Evolutionary conservation across 2,113 vertebrate genomes (phyloP).

Genomic region (Sceloporus undulatus): DNA sequence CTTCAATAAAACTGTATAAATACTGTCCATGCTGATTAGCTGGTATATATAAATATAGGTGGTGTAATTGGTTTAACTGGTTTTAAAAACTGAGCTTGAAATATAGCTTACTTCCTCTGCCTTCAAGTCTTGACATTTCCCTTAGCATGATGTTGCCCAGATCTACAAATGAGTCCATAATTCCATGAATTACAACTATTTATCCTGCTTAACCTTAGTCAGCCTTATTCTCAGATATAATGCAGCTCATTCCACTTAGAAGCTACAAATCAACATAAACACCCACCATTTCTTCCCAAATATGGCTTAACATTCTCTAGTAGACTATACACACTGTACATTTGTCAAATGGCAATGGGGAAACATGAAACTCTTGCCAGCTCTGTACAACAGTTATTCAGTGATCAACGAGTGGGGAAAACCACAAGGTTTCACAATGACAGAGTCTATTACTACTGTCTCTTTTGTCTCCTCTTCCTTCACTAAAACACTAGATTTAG

Average conservation of each 20-base stretch:
- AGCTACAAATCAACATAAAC: constrained; percentile 55
- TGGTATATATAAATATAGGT: not conserved
- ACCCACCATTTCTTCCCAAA: constrained; percentile 50
- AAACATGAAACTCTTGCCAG: constrained; percentile 17
- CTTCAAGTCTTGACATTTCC: constrained; percentile 28
- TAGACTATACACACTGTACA: not conserved
- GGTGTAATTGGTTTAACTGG: not conserved
- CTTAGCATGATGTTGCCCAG: constrained; percentile 33
- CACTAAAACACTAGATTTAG: not conserved
- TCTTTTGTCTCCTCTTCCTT: not conserved
- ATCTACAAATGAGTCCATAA: constrained; percentile 17
- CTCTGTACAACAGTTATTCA: constrained; percentile 40
- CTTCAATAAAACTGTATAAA: not conserved
- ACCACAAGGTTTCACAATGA: constrained; percentile 49
- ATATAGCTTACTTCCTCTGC: not conserved
- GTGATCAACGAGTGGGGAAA: constrained; percentile 19
- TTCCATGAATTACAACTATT: constrained; percentile 56
- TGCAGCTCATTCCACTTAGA: constrained; percentile 22
- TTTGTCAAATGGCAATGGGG: constrained; percentile 31
- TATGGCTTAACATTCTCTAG: constrained; percentile 28
- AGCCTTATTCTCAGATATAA: not conserved
- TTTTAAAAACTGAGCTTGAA: not conserved
- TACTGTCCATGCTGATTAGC: not conserved
- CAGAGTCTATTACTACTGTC: constrained; percentile 13
- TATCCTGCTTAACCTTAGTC: constrained; percentile 35